Evolutionary conservation across 2,888 invertebrate genomes (phyloP), one percentile per base, ranked within the genome.

Genomic region (Pyrochroa serraticornis): DNA sequence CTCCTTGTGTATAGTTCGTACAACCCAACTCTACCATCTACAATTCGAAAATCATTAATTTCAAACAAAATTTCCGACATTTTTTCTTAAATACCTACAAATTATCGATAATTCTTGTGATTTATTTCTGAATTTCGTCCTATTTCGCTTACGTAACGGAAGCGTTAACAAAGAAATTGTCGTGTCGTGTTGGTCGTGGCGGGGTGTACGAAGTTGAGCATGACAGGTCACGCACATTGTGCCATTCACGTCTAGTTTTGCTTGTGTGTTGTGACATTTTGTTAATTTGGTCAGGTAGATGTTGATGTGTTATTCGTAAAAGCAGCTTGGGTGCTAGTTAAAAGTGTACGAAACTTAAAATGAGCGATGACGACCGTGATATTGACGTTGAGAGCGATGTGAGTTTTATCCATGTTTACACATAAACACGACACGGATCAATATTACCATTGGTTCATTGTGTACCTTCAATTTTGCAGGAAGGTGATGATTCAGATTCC

Each of bases 321-420:
- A 36, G 9, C 36, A 13, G 31, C 37, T 52, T 52, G 42, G 30
- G 43, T 41, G 12, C 41, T 33, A n/a, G 41, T 36, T 34, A 49
- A 63, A 65, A 66, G 63, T 62, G 58, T 43, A 60, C 61, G 60
- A 60, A 7, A 14, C 45, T 47, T 60, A 80, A 70, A 74, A 95
- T 95, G 93, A 95, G 95, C 81, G 95, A 95, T 82, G 95, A 95
- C 81, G 95, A 95, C 80, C 86, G 93, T 74, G 95, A 95, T 81
- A 92, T 95, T 80, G 95, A 95, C 81, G 91, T 94, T 75, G 94
- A 95, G 84, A 95, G 95, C 84, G 95, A 95, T 84, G 95, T 95
- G 85, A 87, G 92, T 87, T 72, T 67, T 39, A 12, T 42, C 45
- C 51, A 33, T 58, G 44, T 57, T 49, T 48, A 52, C 38, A 58